Base-by-base conservation (phyloP, 64 coral and sea anemone genomes). In the Orbicella faveolata region DNA sequence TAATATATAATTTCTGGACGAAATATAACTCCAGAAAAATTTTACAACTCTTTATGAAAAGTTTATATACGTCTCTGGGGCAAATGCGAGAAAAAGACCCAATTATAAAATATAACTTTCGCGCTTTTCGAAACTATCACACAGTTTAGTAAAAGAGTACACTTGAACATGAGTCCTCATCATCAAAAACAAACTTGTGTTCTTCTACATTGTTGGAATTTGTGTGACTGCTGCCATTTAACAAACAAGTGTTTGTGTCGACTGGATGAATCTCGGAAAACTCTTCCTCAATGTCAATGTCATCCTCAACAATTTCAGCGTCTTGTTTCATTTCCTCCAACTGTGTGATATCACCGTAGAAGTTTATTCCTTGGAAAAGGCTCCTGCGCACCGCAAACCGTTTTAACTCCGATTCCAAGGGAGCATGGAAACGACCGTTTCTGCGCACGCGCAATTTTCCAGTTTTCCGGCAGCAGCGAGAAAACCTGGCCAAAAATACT, bases 121-220 rank as follows among this genome's bases (percentile, higher is more conserved):
- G 55, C 15, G 2, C 55, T 59, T 59, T 59, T 59, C 13, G 54
- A 57, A 59, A 14, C 55, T 59, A 12, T 12, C 15, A 59, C 55
- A 59, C 0, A 59, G 11, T 12, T 90, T 73, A 91, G 35, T 91
- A 91, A 64, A 84, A 91, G 9, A 75, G 18, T 51, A 91, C 75
- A 69, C 89, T 91, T 12, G 89, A 91, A 16, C 82, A 91, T 33
- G 89, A 91, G 15, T 84, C 89, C 16, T 84, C 89, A 41, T 91
- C 89, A 19, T 91, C 75, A 66, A 85, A 72, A 26, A 85, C 82
- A 52, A 85, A 70, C 34, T 48, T 84, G 61, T 41, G 61, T 23
- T 84, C 61, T 36, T 84, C 9, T 36, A 14, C 36, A 44, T 84
- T 44, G 82, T 52, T 52, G 10, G 20, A 14, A 72, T 85, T 51